Base-by-base conservation (phyloP, 2,888 invertebrate species). In the Acheta domesticus region DNA sequence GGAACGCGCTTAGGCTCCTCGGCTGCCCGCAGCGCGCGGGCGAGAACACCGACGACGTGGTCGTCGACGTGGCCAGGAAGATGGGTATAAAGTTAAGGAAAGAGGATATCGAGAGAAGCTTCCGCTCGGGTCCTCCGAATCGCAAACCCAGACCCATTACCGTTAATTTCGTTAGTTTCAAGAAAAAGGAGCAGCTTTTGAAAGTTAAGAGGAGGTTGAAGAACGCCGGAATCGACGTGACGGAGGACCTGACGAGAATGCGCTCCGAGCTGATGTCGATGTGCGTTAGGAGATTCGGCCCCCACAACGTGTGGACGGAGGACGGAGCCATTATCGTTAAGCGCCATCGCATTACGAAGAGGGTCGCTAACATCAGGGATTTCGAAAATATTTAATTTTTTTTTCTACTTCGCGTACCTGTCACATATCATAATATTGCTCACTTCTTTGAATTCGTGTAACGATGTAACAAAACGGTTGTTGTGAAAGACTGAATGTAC, bases 211-310 rank as follows among this genome's bases (percentile, higher is more conserved):
- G 62, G n/a, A 62, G n/a, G 62, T n/a, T 62, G 62, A 14, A 62
- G 62, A 62, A 62, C 62, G n/a, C 62, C 16, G 62, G 62, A 5
- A 62, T 62, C 62, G 62, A 12, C 62, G n/a, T 62, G n/a, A n/a
- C n/a, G 62, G 62, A 62, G 62, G 62, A 62, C n/a, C 62, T 62
- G 62, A 62, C 62, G 62, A 62, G 62, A n/a, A 62, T n/a, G 62
- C 14, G 62, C 16, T 19, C 62, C 16, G 62, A 62, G 16, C n/a
- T 62, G 62, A 62, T 62, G 62, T 14, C 62, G 62, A 62, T 14
- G 62, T 62, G 62, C n/a, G 62, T 62, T n/a, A 62, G 4, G 62
- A 62, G n/a, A 62, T 62, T 62, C 62, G 62, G 62, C 16, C 62
- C 62, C 14, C 62, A n/a, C n/a, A 62, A 62, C 1, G 62, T 62